Evolutionary conservation across 2,888 invertebrate species (phyloP).

Genomic region (Craniophora ligustri): DNA sequence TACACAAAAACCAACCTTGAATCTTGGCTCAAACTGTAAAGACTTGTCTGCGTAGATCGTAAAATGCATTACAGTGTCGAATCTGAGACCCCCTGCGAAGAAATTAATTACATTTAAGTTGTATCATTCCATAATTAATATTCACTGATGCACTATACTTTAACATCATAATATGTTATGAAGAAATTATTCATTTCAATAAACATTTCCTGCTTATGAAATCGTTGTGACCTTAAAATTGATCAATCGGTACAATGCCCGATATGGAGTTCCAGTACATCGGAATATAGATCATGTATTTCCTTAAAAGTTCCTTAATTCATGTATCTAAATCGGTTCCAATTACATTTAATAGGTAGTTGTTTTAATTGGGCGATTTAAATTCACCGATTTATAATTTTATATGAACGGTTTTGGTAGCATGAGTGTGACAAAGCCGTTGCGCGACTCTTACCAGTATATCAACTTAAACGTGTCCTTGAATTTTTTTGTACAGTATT

Average conservation of each 20-base stretch:
- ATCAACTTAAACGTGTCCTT: conserved; percentile 23
- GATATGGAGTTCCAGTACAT: conserved; percentile 22
- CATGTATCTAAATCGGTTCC: conserved; percentile 42
- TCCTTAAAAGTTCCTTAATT: conserved; percentile 36
- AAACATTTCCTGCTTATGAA: conserved; percentile 10
- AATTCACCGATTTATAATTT: conserved; percentile 48
- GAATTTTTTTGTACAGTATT: conserved; percentile 19
- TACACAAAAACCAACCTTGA: too few species aligned
- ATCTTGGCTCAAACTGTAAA: too few species aligned
- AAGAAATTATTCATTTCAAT: neutral
- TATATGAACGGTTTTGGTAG: neutral
- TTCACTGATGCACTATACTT: too few species aligned
- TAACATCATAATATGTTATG: neutral
- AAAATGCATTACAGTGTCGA: too few species aligned
- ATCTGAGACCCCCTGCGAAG: too few species aligned
- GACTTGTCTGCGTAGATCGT: too few species aligned
- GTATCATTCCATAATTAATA: too few species aligned
- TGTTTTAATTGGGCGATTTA: conserved; percentile 55
- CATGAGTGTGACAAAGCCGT: conserved; percentile 9
- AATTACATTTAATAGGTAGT: conserved; percentile 51
- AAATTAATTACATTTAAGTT: too few species aligned
- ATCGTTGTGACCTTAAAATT: conserved; percentile 7
- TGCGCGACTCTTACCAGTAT: neutral
- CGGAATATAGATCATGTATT: conserved; percentile 29
- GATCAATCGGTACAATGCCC: conserved; percentile 3